These are phyloP conservation scores for Mythimna vitellina DNA, from an alignment of 2,888 invertebrate genomes.

Conservation along the genomic window DNA sequence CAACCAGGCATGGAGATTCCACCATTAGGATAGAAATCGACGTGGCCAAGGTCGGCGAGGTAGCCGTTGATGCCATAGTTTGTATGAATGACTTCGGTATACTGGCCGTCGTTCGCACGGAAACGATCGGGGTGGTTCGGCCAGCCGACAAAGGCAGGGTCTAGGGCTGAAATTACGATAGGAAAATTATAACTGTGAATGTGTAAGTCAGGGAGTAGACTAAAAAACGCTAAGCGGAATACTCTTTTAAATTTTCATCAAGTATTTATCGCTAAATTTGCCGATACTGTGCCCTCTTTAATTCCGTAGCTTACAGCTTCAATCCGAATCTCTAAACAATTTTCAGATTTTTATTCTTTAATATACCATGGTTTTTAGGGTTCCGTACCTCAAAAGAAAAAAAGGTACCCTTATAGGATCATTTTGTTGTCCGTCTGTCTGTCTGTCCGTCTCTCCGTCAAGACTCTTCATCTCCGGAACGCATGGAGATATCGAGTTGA, in stretches of 20 bases:
- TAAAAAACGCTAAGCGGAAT: not conserved
- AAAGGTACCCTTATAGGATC: too few species aligned
- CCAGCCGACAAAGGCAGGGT: slow-evolving; percentile 81
- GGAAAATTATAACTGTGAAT: not conserved
- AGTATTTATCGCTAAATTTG: not conserved
- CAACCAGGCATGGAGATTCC: slow-evolving; percentile 83
- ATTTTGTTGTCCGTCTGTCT: too few species aligned
- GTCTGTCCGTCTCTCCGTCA: too few species aligned
- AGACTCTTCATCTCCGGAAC: too few species aligned
- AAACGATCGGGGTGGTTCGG: slow-evolving; percentile 76
- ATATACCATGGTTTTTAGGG: not conserved
- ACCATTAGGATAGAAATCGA: slow-evolving; percentile 82
- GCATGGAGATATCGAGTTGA: too few species aligned
- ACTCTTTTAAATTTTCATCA: not conserved
- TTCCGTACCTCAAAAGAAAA: too few species aligned
- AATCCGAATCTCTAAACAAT: not conserved
- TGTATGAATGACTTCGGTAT: slow-evolving; percentile 83
- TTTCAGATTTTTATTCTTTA: not conserved
- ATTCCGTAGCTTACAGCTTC: not conserved
- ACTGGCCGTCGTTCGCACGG: slow-evolving; percentile 72
- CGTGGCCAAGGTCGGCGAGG: slow-evolving; percentile 74
- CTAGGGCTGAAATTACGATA: slow-evolving; percentile 71
- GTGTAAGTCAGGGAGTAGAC: not conserved
- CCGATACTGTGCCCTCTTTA: not conserved
- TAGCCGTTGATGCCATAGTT: slow-evolving; percentile 80